Percentiles rank a stretch among this genome's conserved stretches.
Conservation (phyloP, 2,797 vertebrate species). For the Apogon hyalosoma region DNA sequence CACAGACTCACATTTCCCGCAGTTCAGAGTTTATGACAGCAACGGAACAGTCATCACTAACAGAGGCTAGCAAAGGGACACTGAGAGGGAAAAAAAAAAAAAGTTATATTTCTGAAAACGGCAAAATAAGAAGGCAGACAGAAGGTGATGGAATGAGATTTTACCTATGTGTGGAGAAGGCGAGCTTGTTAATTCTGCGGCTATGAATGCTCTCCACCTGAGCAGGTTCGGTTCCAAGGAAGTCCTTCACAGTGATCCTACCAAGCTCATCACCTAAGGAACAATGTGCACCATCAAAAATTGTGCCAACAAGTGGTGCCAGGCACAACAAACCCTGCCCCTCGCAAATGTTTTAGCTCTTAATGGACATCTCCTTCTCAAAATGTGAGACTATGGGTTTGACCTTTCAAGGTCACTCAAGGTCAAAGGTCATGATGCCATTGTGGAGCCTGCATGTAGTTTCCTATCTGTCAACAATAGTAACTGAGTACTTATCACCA, state of each 20-base stretch:
- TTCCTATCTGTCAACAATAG: too few relatives aligned
- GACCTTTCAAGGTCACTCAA: too few relatives aligned
- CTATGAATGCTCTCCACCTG: slow-evolving; percentile 82
- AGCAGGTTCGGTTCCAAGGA: slow-evolving; percentile 81
- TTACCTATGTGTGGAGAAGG: slow-evolving; percentile 93
- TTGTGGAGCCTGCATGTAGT: too few relatives aligned
- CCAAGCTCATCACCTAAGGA: slow-evolving; percentile 91
- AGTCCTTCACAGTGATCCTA: slow-evolving; percentile 88
- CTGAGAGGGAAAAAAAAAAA: slow-evolving; percentile 69
- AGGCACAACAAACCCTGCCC: too few relatives aligned
- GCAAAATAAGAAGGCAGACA: neutral
- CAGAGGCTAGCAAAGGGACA: slow-evolving; percentile 87
- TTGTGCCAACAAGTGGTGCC: too few relatives aligned
- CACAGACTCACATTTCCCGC: slow-evolving; percentile 89
- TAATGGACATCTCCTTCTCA: too few relatives aligned
- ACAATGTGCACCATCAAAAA: slow-evolving; percentile 25
- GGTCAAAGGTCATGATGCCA: too few relatives aligned
- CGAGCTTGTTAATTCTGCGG: slow-evolving; percentile 86
- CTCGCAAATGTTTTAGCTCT: too few relatives aligned
- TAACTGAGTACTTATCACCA: too few relatives aligned
- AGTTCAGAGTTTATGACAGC: slow-evolving; percentile 89
- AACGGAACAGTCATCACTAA: slow-evolving; percentile 94
- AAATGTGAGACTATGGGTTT: too few relatives aligned
- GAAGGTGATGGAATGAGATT: neutral
- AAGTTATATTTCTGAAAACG: neutral